Conservation (phyloP, 2,797 vertebrate genomes). For the Cossypha heuglini region DNA sequence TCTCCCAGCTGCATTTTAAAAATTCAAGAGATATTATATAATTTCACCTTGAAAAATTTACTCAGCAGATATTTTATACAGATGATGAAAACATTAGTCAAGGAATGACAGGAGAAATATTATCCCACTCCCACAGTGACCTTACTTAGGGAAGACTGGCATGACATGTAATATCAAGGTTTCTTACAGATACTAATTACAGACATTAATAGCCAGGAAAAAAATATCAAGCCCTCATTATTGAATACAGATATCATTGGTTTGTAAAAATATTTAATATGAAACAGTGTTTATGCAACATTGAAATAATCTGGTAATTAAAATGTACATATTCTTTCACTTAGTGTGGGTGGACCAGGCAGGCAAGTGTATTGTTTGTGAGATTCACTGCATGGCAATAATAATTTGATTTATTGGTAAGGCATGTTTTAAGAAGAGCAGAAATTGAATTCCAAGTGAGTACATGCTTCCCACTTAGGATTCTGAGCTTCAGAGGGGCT, state of each 20-base stretch:
- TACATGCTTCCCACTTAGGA: background rate
- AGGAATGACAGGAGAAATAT: background rate
- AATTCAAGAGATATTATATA: background rate
- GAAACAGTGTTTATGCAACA: slow-evolving; percentile 31
- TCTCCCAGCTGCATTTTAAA: background rate
- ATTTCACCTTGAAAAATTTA: slow-evolving; percentile 27
- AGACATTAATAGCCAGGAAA: background rate
- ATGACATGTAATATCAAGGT: background rate
- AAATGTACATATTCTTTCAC: slow-evolving; percentile 44
- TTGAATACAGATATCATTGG: background rate
- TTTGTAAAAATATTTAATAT: slow-evolving; percentile 27
- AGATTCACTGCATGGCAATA: slow-evolving; percentile 43
- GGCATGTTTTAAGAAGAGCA: slow-evolving; percentile 2
- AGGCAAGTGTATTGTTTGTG: slow-evolving; percentile 41
- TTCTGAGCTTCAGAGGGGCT: background rate
- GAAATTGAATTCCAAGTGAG: slow-evolving; percentile 1
- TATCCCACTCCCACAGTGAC: background rate
- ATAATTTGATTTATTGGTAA: slow-evolving; percentile 61
- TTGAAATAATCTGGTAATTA: slow-evolving; percentile 55
- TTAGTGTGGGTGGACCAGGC: slow-evolving; percentile 39
- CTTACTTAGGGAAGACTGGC: background rate
- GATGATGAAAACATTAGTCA: background rate
- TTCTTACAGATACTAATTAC: background rate
- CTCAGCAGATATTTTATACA: background rate
- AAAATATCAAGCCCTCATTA: background rate